phyloP scores from a whole-genome alignment of 1,140 invertebrate genomes.

The Papilio polyxenes region DNA sequence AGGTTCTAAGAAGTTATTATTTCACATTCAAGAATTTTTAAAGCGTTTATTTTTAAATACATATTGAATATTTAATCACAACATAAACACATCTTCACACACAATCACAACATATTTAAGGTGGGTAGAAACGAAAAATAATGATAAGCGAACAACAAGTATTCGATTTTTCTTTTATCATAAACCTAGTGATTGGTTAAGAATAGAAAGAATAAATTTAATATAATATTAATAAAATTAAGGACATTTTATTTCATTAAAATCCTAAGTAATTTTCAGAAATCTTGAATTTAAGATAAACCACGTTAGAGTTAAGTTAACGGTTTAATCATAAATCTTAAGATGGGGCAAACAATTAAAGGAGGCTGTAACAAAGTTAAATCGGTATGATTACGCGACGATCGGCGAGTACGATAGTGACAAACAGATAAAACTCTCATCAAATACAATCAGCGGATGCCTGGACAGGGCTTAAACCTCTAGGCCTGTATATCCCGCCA shows the following conservation, averaged over 20 bases:
- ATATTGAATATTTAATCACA: neutral
- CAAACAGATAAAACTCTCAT: constrained; percentile 76
- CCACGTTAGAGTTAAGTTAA: constrained; percentile 43
- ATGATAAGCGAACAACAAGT: no score
- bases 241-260: neutral
- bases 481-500: constrained; percentile 69
- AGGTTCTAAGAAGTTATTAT: neutral
- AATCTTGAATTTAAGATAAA: neutral
- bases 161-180: no score
- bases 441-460: constrained; percentile 75
- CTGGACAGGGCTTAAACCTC: constrained; percentile 72
- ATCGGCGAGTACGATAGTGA: constrained; percentile 57
- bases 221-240: no score
- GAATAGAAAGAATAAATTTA: no score
- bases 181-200: no score
- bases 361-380: constrained; percentile 57
- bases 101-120: neutral
- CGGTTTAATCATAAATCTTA: constrained; percentile 50
- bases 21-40: neutral
- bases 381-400: constrained; percentile 62
- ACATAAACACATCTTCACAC: neutral
- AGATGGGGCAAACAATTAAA: constrained; percentile 60
- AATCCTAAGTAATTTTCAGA: no score
- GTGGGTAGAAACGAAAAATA: no score
- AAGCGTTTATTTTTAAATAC: neutral